A percentile compares a stretch with the other conserved stretches of the same genome.
These are phyloP conservation scores for Menura novaehollandiae DNA, from an alignment of 2,113 vertebrate genomes.

Conservation along the genomic window DNA sequence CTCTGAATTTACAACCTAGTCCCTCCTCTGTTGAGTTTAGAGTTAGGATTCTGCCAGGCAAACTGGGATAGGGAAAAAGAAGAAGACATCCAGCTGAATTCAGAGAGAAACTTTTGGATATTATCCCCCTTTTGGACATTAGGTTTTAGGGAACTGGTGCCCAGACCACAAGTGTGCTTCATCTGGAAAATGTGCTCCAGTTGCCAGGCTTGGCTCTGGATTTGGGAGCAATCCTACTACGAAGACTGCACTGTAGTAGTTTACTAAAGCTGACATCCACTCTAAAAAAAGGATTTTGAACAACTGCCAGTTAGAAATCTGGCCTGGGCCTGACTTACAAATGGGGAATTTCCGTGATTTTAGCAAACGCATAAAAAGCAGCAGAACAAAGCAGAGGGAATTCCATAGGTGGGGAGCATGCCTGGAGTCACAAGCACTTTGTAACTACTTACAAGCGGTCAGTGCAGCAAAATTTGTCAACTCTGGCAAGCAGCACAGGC, in stretches of 20 bases:
- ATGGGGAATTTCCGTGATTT: not conserved
- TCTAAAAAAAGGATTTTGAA: not conserved
- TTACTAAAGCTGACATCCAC: not conserved
- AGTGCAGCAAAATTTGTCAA: not conserved
- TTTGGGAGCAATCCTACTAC: not conserved
- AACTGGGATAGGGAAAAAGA: not conserved
- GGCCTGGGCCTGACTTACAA: not conserved
- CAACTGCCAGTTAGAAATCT: not conserved
- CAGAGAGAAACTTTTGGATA: not conserved
- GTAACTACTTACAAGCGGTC: not conserved
- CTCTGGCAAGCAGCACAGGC: not conserved
- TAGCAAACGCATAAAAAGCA: constrained; percentile 1
- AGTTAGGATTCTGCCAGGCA: not conserved
- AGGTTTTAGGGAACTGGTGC: not conserved
- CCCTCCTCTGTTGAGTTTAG: not conserved
- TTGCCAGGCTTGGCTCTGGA: not conserved
- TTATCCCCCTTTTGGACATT: not conserved
- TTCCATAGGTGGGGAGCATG: constrained; percentile 7
- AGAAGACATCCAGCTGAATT: not conserved
- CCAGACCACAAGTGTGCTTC: not conserved
- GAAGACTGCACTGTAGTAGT: not conserved
- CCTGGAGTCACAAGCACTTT: not conserved
- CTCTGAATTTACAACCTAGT: not conserved
- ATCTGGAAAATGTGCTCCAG: not conserved
- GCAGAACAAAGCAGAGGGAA: constrained; percentile 23